A percentile compares a stretch with the other conserved stretches of the same genome.
Conservation (phyloP, 2,113 vertebrate genomes). For the Megaleporinus macrocephalus region DNA sequence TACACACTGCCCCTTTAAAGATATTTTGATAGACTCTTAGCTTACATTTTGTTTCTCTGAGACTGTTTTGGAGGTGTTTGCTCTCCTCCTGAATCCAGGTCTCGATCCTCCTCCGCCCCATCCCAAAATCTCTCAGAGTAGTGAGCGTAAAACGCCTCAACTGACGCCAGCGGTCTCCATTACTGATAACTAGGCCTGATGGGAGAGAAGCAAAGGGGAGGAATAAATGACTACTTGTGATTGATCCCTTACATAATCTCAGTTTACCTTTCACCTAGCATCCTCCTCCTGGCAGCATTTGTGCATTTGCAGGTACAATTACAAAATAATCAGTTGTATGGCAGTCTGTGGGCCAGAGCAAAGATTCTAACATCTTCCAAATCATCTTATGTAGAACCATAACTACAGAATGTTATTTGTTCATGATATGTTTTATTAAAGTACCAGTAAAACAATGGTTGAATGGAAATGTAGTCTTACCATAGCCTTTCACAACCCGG, state of each 20-base stretch:
- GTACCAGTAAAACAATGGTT: too few species aligned
- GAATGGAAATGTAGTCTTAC: conserved; percentile 52
- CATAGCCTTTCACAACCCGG: conserved; percentile 61
- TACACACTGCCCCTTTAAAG: too few species aligned
- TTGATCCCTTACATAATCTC: too few species aligned
- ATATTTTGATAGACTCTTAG: neutral
- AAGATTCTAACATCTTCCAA: too few species aligned
- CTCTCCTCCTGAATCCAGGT: conserved; percentile 82
- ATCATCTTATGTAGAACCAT: too few species aligned
- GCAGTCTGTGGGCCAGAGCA: too few species aligned
- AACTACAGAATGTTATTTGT: too few species aligned
- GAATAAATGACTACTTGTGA: neutral
- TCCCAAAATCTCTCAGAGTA: conserved; percentile 78
- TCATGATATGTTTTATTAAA: too few species aligned
- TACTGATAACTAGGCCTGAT: conserved; percentile 72
- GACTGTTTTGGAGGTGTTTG: conserved; percentile 67
- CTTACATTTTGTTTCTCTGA: conserved; percentile 70
- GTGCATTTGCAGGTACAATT: too few species aligned
- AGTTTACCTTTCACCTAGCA: too few species aligned
- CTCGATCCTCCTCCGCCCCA: conserved; percentile 79
- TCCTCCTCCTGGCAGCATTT: too few species aligned
- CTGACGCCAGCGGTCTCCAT: conserved; percentile 74
- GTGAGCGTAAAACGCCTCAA: conserved; percentile 74
- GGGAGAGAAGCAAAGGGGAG: neutral
- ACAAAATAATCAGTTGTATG: too few species aligned